Evolutionary conservation across 2,888 invertebrate genomes (phyloP).

Genomic region (Eubasilissa splendida): DNA sequence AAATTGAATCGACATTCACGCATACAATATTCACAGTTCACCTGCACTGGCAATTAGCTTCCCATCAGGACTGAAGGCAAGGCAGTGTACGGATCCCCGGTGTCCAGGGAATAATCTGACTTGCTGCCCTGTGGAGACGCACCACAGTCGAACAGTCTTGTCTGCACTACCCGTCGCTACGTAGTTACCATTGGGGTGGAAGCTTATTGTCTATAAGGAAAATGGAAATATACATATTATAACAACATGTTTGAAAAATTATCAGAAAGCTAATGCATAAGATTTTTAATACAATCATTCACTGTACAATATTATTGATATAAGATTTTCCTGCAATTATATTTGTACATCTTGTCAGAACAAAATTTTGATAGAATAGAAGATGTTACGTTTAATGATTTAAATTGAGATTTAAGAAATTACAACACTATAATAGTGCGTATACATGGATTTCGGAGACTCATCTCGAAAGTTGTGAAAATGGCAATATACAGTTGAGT

Average conservation of each 20-base stretch:
- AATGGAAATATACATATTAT: slow-evolving; percentile 42
- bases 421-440: too few species aligned
- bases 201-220: slow-evolving; percentile 80
- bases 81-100: slow-evolving; percentile 80
- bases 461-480: too few species aligned
- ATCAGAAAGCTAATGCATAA: slow-evolving; percentile 15
- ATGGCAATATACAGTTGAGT: too few species aligned
- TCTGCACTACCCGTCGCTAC: slow-evolving; percentile 94
- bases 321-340: too few species aligned
- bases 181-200: slow-evolving; percentile 94
- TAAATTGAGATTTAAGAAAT: too few species aligned
- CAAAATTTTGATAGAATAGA: too few species aligned
- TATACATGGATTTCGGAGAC: too few species aligned
- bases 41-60: slow-evolving; percentile 88
- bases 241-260: slow-evolving; percentile 48
- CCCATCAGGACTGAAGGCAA: slow-evolving; percentile 90
- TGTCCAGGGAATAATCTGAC: slow-evolving; percentile 87
- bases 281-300: slow-evolving; percentile 26
- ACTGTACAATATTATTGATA: too few species aligned
- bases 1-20: too few species aligned
- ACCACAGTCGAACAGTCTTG: slow-evolving; percentile 90
- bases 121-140: slow-evolving; percentile 85
- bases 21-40: slow-evolving; percentile 62
- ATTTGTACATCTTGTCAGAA: too few species aligned
- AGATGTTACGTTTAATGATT: too few species aligned